These are phyloP conservation scores for Grammomys dolichurus DNA, from an alignment of 2,113 vertebrate species.

Conservation along the genomic window DNA sequence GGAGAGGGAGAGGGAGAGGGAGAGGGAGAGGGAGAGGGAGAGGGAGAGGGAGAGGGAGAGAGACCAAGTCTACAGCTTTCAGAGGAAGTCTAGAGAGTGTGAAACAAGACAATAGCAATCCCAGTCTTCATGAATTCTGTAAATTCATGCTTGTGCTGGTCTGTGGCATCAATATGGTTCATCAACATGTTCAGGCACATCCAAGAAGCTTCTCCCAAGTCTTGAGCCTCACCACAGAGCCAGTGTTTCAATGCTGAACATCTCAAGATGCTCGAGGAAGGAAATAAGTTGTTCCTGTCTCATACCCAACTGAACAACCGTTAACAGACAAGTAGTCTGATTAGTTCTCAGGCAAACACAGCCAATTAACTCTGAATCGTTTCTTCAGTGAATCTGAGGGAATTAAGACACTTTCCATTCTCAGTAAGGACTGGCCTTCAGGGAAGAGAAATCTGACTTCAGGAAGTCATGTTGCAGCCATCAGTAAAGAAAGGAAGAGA, in stretches of 20 bases:
- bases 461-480: neutral
- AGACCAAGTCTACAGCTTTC: neutral
- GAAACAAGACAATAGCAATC: neutral
- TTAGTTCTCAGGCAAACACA: neutral
- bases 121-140: neutral
- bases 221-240: neutral
- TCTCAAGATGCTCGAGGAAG: neutral
- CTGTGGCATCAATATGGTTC: neutral
- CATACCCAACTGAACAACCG: neutral
- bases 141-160: neutral
- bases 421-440: neutral
- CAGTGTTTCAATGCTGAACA: neutral
- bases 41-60: no score
- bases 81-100: neutral
- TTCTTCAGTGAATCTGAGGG: conserved; percentile 24
- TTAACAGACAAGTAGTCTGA: neutral
- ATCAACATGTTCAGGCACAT: neutral
- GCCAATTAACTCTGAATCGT: conserved; percentile 12
- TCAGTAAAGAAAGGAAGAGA: conserved; percentile 33
- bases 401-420: neutral
- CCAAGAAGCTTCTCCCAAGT: neutral
- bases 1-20: neutral
- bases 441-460: neutral
- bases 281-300: conserved; percentile 14
- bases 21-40: fast-evolving